Evolutionary conservation across 2,888 invertebrate species (phyloP), one percentile per base, ranked within the genome.

Genomic region (Aelia acuminata): DNA sequence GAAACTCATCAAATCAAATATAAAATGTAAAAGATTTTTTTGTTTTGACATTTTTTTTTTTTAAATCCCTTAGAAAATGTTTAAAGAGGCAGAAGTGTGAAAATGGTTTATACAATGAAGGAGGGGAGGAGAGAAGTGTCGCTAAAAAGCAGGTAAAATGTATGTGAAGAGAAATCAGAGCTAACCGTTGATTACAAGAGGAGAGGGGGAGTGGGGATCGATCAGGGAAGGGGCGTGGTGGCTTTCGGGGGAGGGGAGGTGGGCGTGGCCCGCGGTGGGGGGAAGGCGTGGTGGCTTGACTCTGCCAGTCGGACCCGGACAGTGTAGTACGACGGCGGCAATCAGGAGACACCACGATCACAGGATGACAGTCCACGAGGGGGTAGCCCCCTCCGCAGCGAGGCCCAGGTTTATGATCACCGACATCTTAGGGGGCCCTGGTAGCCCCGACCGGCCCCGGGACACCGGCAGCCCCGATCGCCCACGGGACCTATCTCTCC

Each of bases 381-480:
- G 90, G 90, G 93, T 93, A 92, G 93, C 93, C 92, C 93, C 92
- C 88, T 92, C 92, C 93, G 94, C 95, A 90, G 95, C 95, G 87
- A 94, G 96, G 91, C 96, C 97, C 90, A 93, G 97, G 90, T 97
- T 97, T 93, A 97, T 97, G 96, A 97, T 97, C 93, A 97, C 96
- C 91, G 97, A 97, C 92, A 97, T 97, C 91, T 94, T 97, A 91
- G 95, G 95, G 87, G 90, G 89, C 84, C 90, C 93, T 92, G 91
- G 93, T 93, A 92, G 92, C 92, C 93, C 93, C 91, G 93, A 94
- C 92, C 80, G 80, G 43, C 80, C 80, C 1, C 22, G 80, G 80
- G 80, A 80, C 80, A 4, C 43, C n/a, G 80, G 80, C 13, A 80
- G 80, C 15, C 80, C 80, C 11, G 91, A 91, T 91, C 94, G 92